phyloP scores from a whole-genome alignment of 2,113 vertebrate genomes.

The Gobiocypris rarus region DNA sequence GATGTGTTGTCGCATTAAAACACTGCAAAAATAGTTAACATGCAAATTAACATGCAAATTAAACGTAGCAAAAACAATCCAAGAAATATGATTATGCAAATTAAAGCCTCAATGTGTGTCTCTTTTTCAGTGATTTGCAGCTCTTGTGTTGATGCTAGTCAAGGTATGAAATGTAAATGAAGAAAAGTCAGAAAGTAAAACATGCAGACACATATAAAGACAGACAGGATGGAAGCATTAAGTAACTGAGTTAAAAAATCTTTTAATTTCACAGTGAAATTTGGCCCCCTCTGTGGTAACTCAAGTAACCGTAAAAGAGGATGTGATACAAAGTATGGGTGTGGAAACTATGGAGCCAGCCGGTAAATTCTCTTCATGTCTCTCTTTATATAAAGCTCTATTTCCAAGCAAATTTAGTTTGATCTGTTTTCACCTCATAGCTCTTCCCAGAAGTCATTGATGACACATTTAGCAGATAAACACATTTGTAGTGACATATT shows the following conservation, averaged over 20 bases:
- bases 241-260: neutral
- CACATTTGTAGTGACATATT: neutral
- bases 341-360: constrained; percentile 56
- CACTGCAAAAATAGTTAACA: neutral
- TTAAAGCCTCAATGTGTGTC: neutral
- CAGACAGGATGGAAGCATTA: neutral
- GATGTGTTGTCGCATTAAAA: neutral
- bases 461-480: neutral
- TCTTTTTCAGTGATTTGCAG: constrained; percentile 41
- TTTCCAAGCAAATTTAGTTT: neutral
- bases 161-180: neutral
- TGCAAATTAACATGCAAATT: neutral
- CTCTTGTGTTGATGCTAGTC: neutral
- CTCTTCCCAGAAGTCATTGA: neutral
- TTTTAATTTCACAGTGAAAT: constrained; percentile 45
- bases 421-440: neutral
- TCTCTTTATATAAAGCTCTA: neutral
- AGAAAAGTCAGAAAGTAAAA: neutral
- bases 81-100: neutral
- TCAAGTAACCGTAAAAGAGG: constrained; percentile 50
- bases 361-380: constrained; percentile 46
- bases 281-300: constrained; percentile 63
- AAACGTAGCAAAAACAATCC: neutral
- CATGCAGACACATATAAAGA: neutral
- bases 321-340: constrained; percentile 46